phyloP scores from a whole-genome alignment of 1,140 invertebrate genomes.

The Drosophila serrata region DNA sequence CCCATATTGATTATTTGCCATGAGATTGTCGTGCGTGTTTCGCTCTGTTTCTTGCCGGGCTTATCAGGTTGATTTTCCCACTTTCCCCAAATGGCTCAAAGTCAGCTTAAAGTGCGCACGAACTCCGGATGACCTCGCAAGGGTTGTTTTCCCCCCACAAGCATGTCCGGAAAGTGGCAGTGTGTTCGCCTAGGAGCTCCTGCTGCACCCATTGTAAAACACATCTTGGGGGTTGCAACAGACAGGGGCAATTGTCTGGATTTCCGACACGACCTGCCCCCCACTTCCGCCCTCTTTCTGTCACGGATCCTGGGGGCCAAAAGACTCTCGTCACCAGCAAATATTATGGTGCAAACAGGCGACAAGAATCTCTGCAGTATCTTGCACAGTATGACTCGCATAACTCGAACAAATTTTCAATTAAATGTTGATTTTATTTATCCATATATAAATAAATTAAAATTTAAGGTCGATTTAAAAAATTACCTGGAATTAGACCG shows the following conservation, averaged over 20 bases:
- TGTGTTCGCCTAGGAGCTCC: slow-evolving; percentile 54
- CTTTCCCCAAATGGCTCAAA: slow-evolving; percentile 31
- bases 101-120: slow-evolving; percentile 66
- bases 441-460: not conserved
- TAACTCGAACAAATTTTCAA: not conserved
- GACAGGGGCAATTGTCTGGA: slow-evolving; percentile 60
- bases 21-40: slow-evolving; percentile 59
- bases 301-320: slow-evolving; percentile 15
- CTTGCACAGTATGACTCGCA: not conserved
- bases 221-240: slow-evolving; percentile 45
- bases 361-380: slow-evolving; percentile 31
- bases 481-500: not conserved
- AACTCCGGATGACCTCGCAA: slow-evolving; percentile 60
- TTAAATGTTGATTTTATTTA: no score
- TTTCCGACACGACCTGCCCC: slow-evolving; percentile 52
- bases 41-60: slow-evolving; percentile 27
- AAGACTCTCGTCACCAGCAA: slow-evolving; percentile 51
- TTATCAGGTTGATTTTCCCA: slow-evolving; percentile 66
- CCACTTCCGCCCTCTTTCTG: slow-evolving; percentile 24
- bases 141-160: slow-evolving; percentile 57
- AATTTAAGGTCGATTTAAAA: not conserved
- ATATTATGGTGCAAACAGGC: slow-evolving; percentile 54
- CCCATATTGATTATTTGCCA: slow-evolving; percentile 65
- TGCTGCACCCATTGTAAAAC: slow-evolving; percentile 60
- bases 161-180: slow-evolving; percentile 5